A percentile compares a stretch with the other conserved stretches of the same genome.
Conservation (phyloP, 2,888 invertebrate species). For the Dynastes maya region DNA sequence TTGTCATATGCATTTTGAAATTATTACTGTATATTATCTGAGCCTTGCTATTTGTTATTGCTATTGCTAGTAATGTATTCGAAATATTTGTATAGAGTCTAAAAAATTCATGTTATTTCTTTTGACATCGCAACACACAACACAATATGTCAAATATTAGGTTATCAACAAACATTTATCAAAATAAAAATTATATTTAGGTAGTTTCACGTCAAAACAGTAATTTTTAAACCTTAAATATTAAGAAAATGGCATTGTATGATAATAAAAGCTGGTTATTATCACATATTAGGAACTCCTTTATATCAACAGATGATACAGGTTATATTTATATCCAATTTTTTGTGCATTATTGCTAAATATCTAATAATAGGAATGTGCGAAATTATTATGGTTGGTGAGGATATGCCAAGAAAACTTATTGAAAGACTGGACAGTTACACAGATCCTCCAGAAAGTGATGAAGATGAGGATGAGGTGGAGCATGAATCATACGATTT, state of each 20-base stretch:
- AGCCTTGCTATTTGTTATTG: not conserved
- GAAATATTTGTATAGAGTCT: constrained; percentile 5
- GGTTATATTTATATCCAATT: constrained; percentile 59
- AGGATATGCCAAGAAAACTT: constrained; percentile 81
- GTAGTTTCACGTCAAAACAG: not conserved
- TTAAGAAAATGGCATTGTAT: constrained; percentile 87
- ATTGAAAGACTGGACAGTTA: constrained; percentile 76
- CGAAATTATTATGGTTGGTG: constrained; percentile 91
- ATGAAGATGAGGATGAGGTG: constrained; percentile 83
- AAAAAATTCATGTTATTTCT: constrained; percentile 37
- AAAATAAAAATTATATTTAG: constrained; percentile 8
- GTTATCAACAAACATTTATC: constrained; percentile 22
- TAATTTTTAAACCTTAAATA: not conserved
- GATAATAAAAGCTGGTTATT: constrained; percentile 95
- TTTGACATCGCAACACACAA: not conserved
- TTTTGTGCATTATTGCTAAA: constrained; percentile 28
- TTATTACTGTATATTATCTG: constrained; percentile 6
- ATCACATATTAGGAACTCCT: constrained; percentile 94
- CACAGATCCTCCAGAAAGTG: constrained; percentile 85
- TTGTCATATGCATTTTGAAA: constrained; percentile 76
- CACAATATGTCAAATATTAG: constrained; percentile 32
- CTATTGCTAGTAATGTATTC: constrained; percentile 3
- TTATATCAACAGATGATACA: constrained; percentile 96
- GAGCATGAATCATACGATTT: constrained; percentile 85
- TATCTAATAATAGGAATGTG: constrained; percentile 79